Evolutionary conservation across 2,888 invertebrate genomes (phyloP).

Genomic region (Allacma fusca): DNA sequence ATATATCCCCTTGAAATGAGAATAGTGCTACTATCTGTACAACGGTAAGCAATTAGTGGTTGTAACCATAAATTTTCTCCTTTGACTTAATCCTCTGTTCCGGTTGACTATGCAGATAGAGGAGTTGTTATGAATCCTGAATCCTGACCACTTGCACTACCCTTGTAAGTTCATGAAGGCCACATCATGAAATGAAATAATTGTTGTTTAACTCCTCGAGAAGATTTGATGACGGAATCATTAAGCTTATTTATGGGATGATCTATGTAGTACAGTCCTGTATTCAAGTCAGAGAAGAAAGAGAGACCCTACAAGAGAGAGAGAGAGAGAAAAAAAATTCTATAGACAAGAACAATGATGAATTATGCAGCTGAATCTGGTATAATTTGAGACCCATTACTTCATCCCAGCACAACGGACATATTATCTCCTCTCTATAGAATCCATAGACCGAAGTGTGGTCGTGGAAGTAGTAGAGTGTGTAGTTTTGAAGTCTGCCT

Average conservation of each 20-base stretch:
- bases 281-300: not conserved
- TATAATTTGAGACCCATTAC: conserved; percentile 1
- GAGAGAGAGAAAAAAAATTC: no score
- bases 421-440: not conserved
- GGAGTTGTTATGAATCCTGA: not conserved
- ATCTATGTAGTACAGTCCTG: not conserved
- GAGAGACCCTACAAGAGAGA: not conserved
- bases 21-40: not conserved
- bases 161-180: not conserved
- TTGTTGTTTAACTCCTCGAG: not conserved
- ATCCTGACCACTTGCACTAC: not conserved
- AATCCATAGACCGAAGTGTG: not conserved
- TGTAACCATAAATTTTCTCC: conserved; percentile 6
- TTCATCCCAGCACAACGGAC: not conserved
- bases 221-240: conserved; percentile 4
- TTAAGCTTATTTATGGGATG: not conserved
- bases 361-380: conserved; percentile 3
- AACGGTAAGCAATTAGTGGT: not conserved
- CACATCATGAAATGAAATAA: conserved; percentile 18
- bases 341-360: not conserved
- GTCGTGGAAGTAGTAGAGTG: not conserved
- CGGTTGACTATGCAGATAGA: conserved; percentile 2
- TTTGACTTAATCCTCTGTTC: not conserved
- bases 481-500: not conserved
- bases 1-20: not conserved